These are phyloP conservation scores for Drosophila eohydei DNA, from an alignment of 2,888 invertebrate species.

Conservation along the genomic window DNA sequence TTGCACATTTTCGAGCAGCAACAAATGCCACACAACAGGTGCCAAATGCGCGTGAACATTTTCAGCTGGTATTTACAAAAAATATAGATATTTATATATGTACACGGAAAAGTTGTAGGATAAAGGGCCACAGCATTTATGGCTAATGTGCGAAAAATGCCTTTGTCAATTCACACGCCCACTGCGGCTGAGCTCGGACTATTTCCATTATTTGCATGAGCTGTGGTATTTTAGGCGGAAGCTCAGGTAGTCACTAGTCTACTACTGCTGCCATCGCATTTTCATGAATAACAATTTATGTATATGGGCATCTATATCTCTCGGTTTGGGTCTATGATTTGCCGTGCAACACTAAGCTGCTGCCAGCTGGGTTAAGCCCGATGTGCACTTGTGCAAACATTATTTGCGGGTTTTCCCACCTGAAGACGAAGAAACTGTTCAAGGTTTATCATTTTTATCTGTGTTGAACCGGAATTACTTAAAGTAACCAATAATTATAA, in stretches of 20 bases:
- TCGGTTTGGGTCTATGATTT: constrained; percentile 10
- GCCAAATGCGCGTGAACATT: constrained; percentile 55
- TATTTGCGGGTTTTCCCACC: constrained; percentile 49
- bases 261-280: constrained; percentile 6
- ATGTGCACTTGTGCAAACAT: constrained; percentile 61
- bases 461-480: constrained; percentile 11
- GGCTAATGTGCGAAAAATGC: constrained; percentile 82
- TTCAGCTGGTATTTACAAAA: constrained; percentile 38
- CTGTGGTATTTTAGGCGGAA: constrained; percentile 54
- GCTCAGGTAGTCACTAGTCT: constrained; percentile 2
- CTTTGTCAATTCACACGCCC: constrained; percentile 77
- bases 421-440: background rate
- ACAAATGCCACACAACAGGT: constrained; percentile 71
- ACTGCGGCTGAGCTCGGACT: constrained; percentile 15
- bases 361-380: constrained; percentile 42
- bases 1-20: constrained; percentile 65
- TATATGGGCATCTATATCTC: background rate
- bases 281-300: constrained; percentile 9
- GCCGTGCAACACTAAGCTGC: constrained; percentile 23
- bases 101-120: background rate
- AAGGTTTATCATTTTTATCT: background rate
- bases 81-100: background rate
- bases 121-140: constrained; percentile 52
- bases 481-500: constrained; percentile 1
- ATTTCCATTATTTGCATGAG: constrained; percentile 78